These are phyloP conservation scores for Drosophila orosa DNA, from an alignment of 1,140 invertebrate species.

Conservation along the genomic window DNA sequence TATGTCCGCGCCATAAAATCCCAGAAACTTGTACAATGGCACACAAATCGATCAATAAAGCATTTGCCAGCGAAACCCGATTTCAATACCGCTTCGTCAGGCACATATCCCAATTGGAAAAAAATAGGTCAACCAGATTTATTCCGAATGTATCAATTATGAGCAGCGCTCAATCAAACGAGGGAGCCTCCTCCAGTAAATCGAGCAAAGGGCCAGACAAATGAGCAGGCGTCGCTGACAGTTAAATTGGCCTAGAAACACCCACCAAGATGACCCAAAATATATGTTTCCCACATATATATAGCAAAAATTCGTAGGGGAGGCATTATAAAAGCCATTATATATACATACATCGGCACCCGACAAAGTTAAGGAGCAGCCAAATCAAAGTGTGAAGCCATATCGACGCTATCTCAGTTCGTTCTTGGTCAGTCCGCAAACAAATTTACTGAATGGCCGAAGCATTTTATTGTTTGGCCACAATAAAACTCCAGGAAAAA, in stretches of 20 bases:
- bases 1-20: background rate
- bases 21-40: conserved; percentile 17
- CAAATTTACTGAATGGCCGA: conserved; percentile 66
- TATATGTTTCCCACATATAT: conserved; percentile 1
- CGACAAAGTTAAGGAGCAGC: conserved; percentile 14
- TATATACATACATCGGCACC: conserved; percentile 46
- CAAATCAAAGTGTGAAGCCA: conserved; percentile 76
- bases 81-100: conserved; percentile 42
- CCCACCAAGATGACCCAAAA: conserved; percentile 20
- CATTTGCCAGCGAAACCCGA: conserved; percentile 32
- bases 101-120: conserved; percentile 35
- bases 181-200: conserved; percentile 18
- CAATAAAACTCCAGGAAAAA: conserved; percentile 64
- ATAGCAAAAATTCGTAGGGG: conserved; percentile 49
- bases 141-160: conserved; percentile 70
- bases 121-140: conserved; percentile 61
- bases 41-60: conserved; percentile 54
- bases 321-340: conserved; percentile 78
- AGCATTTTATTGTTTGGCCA: conserved; percentile 70
- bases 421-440: conserved; percentile 28
- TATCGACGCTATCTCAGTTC: conserved; percentile 33
- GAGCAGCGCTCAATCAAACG: conserved; percentile 72
- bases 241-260: conserved; percentile 68
- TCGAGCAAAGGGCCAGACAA: conserved; percentile 38
- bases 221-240: conserved; percentile 63